A percentile compares a stretch with the other conserved stretches of the same genome.
Conservation (phyloP, 2,797 vertebrate genomes). For the Chaetophractus vellerosus region DNA sequence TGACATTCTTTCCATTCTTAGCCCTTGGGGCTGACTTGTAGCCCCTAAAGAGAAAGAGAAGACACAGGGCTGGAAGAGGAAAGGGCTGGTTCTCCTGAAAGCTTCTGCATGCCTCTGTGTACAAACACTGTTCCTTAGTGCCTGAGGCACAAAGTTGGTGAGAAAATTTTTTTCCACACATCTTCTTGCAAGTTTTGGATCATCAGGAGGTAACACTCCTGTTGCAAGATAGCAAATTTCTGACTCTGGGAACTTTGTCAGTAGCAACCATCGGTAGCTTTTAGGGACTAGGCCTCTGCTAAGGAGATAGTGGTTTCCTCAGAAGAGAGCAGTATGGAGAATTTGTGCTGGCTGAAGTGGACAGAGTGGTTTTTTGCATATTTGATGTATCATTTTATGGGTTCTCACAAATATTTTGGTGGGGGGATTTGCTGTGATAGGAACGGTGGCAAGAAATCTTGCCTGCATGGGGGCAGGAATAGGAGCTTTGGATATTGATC, state of each 20-base stretch:
- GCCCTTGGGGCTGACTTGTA: no score
- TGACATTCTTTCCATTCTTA: not conserved
- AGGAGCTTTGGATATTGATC: not conserved
- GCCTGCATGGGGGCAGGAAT: no score
- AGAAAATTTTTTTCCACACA: not conserved
- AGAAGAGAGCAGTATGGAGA: fast-evolving
- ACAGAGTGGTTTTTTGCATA: no score
- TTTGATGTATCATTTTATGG: not conserved
- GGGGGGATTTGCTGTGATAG: not conserved
- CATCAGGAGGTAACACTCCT: not conserved
- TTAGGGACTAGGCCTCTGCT: no score
- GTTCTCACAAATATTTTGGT: not conserved
- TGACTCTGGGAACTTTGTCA: not conserved
- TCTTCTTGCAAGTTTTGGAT: not conserved
- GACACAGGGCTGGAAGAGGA: no score
- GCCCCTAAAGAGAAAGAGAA: not conserved
- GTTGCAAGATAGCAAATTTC: not conserved
- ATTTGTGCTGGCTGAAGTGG: not conserved
- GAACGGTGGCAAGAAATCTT: no score
- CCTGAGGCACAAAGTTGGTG: not conserved
- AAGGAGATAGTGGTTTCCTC: no score
- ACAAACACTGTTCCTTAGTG: not conserved
- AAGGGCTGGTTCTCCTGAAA: not conserved
- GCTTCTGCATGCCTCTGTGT: not conserved
- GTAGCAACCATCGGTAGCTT: not conserved